Base-by-base conservation (phyloP, 2,888 invertebrate species). In the Eledone cirrhosa region DNA sequence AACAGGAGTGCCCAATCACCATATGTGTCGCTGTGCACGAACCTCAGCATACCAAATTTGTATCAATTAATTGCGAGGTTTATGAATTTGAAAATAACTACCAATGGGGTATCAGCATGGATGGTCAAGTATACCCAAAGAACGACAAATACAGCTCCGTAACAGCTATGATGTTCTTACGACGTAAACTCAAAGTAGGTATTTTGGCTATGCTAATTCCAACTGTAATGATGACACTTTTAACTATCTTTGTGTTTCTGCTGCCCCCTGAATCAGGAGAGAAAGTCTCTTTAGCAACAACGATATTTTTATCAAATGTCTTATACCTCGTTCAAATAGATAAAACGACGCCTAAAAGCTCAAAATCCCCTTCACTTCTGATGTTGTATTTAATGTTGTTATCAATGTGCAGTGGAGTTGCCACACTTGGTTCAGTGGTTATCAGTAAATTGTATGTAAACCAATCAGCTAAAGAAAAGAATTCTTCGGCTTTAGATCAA, bases 291-390 rank as follows among this genome's bases (percentile, higher is more conserved):
- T 41, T 74, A 24, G 74, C 74, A 1, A 78, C 59, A 3, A 77
- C 79, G 24, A 47, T 65, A n/a, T 80, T 78, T 24, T 31, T 77
- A 31, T 78, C 80, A 24, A 41, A 72, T n/a, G 69, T 76, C 11
- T 63, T 76, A 14, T 78, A 77, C 24, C 53, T 78, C 79, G 81
- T 53, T 81, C 80, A 63, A 31, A 69, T 69, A 5, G 69, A 69
- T 2, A 69, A 69, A 29, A 8, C 33, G 31, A 69, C 69, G 0
- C 69, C 69, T 1, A 69, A 69, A 31, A 69, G 29, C 29, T 69
- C 69, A 22, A 22, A 69, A 31, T 29, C 27, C 4, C 29, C 33
- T 19, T 33, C 27, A 1, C 69, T 69, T 22, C 14, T 69, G 7
- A 69, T 22, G 19, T 22, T 69, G 2, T 69, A 31, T n/a, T 33